phyloP scores from a whole-genome alignment of 2,113 vertebrate genomes.

The Leucoraja erinaceus region DNA sequence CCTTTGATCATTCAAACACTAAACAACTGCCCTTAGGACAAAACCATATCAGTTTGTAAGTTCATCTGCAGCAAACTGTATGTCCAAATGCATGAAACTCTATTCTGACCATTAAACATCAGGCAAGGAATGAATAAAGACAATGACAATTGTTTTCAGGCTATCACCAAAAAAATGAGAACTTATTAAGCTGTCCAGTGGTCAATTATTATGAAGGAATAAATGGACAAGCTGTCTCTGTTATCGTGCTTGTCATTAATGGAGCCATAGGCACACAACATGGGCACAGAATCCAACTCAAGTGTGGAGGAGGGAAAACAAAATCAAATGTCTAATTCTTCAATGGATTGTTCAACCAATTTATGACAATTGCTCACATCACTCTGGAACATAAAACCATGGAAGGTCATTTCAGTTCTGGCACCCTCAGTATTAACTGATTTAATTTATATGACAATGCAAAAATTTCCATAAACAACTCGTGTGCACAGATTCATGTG shows the following conservation, averaged over 20 bases:
- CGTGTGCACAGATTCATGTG: not conserved
- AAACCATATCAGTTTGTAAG: not conserved
- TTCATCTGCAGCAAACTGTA: slow-evolving; percentile 24
- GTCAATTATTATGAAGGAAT: not conserved
- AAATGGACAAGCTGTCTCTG: not conserved
- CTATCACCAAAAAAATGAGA: not conserved
- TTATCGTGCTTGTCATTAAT: not conserved
- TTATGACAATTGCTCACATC: not conserved
- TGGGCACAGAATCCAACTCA: not conserved
- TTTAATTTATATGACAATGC: not conserved
- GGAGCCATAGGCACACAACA: not conserved
- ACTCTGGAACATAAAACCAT: not conserved
- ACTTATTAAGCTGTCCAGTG: not conserved
- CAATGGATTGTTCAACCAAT: not conserved
- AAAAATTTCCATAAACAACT: not conserved
- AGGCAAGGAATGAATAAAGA: not conserved
- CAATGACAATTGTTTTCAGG: not conserved
- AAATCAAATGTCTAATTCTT: not conserved
- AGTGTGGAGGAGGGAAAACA: no score
- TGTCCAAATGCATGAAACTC: slow-evolving; percentile 27
- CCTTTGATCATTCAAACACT: slow-evolving; percentile 19
- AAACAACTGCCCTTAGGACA: slow-evolving; percentile 25
- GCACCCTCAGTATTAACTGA: not conserved
- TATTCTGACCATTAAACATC: slow-evolving; percentile 31
- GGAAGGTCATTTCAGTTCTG: not conserved